Evolutionary conservation across 2,113 vertebrate species (phyloP).

Genomic region (Pipa parva): DNA sequence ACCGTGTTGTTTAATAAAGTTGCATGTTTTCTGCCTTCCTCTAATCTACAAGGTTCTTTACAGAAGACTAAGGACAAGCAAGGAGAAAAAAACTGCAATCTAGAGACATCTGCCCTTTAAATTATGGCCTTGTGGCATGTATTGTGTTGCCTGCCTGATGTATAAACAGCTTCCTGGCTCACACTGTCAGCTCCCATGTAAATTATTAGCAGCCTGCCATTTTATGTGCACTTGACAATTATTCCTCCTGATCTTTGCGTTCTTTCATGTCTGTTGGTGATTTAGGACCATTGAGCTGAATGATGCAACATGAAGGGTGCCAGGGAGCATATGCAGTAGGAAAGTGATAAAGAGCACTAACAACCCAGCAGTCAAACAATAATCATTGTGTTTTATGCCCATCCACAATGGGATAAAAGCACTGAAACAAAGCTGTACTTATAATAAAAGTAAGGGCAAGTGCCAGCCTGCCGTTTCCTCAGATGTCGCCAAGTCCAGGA

Average conservation of each 20-base stretch:
- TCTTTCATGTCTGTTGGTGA: slow-evolving; percentile 20
- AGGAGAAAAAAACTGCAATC: too few relatives aligned
- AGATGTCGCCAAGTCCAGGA: too few relatives aligned
- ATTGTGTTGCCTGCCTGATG: slow-evolving; percentile 14
- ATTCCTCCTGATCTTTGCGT: slow-evolving; percentile 11
- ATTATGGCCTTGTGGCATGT: slow-evolving; percentile 26
- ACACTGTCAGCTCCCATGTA: slow-evolving; percentile 14
- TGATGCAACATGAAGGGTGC: not conserved
- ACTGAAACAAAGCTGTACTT: not conserved
- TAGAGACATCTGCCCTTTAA: slow-evolving; percentile 4
- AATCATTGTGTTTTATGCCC: slow-evolving; percentile 8
- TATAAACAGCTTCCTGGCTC: slow-evolving; percentile 13
- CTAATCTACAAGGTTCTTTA: too few relatives aligned
- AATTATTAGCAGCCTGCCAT: slow-evolving; percentile 28
- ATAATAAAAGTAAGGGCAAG: too few relatives aligned
- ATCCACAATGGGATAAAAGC: slow-evolving; percentile 1
- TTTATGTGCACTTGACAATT: slow-evolving; percentile 11
- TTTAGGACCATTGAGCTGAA: slow-evolving; percentile 15
- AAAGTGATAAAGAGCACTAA: not conserved
- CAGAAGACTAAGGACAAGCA: too few relatives aligned
- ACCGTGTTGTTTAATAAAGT: too few relatives aligned
- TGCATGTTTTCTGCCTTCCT: too few relatives aligned
- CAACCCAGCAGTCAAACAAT: not conserved
- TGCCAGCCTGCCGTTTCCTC: not conserved
- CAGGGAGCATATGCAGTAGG: not conserved